Evolutionary conservation across 2,888 invertebrate species (phyloP).

Genomic region (Pristionchus arcanus): DNA sequence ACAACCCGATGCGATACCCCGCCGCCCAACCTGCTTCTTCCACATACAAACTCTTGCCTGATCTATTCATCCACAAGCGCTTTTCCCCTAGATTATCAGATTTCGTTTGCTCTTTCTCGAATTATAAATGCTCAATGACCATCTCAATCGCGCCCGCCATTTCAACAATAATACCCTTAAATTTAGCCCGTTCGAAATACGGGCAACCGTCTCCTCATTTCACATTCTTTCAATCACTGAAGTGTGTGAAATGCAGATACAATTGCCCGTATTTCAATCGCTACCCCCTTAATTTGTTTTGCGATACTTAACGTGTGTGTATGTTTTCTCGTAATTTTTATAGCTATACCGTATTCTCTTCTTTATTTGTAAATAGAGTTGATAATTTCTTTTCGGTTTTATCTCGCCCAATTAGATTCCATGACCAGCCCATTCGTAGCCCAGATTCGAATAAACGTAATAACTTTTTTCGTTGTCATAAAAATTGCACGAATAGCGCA

Average conservation of each 20-base stretch:
- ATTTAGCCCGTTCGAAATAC: no score
- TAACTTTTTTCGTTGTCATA: neutral
- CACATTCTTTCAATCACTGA: no score
- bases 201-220: no score
- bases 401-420: conserved; percentile 22
- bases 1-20: neutral
- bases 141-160: conserved; percentile 6
- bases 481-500: neutral
- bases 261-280: no score
- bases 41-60: neutral
- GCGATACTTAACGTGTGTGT: conserved; percentile 37
- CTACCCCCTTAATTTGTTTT: conserved; percentile 1
- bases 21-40: conserved; percentile 4
- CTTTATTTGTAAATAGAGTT: conserved; percentile 20
- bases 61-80: neutral
- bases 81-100: conserved; percentile 13
- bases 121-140: neutral
- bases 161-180: neutral
- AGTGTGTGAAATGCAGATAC: no score
- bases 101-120: neutral
- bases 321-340: neutral
- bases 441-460: conserved; percentile 46
- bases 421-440: neutral
- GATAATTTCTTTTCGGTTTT: neutral
- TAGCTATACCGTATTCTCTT: neutral